Base-by-base conservation (phyloP, 2,888 invertebrate species). In the Listrodromus nycthemerus region DNA sequence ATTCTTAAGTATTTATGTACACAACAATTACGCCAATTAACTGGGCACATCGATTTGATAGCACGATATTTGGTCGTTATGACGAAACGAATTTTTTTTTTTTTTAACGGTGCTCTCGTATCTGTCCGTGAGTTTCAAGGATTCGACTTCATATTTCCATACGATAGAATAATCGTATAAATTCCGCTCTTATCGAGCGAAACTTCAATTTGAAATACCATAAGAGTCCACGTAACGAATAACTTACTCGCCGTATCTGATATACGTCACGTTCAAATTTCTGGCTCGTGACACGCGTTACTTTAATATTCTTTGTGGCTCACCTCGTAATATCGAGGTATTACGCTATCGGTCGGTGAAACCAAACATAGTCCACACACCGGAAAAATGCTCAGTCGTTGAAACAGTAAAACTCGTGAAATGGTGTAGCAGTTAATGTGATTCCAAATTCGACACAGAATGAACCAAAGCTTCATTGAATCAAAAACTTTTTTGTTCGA, bases 221-320 rank as follows among this genome's bases (percentile, higher is more conserved):
- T 27, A 27, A 0, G 69, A 27, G 50, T 16, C 30, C 30, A 24
- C 33, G 13, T 10, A 24, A 33, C 33, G 33, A 70, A 41, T 21
- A 24, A 41, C 37, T 8, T 45, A 41, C 13, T 41, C 16, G 27
- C n/a, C 73, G 73, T 30, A 89, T 88, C 89, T 88, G 89, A 88
- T 89, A 87, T 83, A 77, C 88, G 85, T 88, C 89, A 88, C 88
- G 71, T 71, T 61, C 58, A 19, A 19, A 48, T 30, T 30, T 67
- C 61, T 4, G 27, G 10, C 27, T n/a, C 7, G 48, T 8, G 65
- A 33, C 50, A 63, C n/a, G 16, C 30, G 21, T 33, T 66, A 19
- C 19, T 52, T 66, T 19, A 30, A 10, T 16, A 2, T 24, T 41
- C 55, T 33, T 78, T n/a, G n/a, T n/a, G 16, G 21, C 55, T 55